A percentile compares a stretch with the other conserved stretches of the same genome.
Evolutionary conservation across 2,888 invertebrate species (phyloP).

Genomic region (Taphrorychus bicolor): DNA sequence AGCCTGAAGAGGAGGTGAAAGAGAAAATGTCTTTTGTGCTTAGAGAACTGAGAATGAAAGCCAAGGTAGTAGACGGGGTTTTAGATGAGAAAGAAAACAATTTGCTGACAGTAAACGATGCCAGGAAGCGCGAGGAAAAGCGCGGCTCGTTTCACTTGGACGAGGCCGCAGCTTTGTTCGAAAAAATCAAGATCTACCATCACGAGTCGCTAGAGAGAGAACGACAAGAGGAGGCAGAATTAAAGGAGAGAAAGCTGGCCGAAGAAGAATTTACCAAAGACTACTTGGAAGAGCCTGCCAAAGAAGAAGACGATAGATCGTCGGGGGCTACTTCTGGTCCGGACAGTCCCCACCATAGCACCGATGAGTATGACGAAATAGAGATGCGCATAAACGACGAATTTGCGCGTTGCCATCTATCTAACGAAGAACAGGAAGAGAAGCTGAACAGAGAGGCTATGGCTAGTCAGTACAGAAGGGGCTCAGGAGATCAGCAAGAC

Average conservation of each 20-base stretch:
- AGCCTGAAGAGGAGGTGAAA: slow-evolving; percentile 74
- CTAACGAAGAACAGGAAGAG: slow-evolving; percentile 51
- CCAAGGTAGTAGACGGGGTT: slow-evolving; percentile 61
- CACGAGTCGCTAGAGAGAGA: slow-evolving; percentile 51
- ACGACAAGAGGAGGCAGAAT: neutral
- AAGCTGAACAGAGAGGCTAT: slow-evolving; percentile 45
- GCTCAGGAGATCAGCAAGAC: slow-evolving; percentile 45
- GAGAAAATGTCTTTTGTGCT: slow-evolving; percentile 83
- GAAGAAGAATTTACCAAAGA: neutral
- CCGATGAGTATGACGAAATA: slow-evolving; percentile 74
- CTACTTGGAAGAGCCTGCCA: slow-evolving; percentile 24
- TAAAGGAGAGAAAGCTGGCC: slow-evolving; percentile 17
- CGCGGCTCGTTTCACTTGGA: slow-evolving; percentile 53
- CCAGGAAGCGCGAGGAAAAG: slow-evolving; percentile 53
- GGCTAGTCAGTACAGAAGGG: slow-evolving; percentile 39
- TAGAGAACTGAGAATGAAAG: slow-evolving; percentile 76
- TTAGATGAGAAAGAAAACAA: slow-evolving; percentile 57
- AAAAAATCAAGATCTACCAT: slow-evolving; percentile 63
- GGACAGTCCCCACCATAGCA: slow-evolving; percentile 81
- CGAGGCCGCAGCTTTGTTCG: slow-evolving; percentile 57
- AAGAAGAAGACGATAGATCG: slow-evolving; percentile 68
- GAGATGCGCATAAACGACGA: slow-evolving; percentile 64
- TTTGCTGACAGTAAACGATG: slow-evolving; percentile 54
- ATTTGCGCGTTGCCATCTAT: slow-evolving; percentile 54
- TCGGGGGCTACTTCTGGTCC: slow-evolving; percentile 91